phyloP scores from a whole-genome alignment of 2,797 vertebrate genomes.

The Acipenser ruthenus region DNA sequence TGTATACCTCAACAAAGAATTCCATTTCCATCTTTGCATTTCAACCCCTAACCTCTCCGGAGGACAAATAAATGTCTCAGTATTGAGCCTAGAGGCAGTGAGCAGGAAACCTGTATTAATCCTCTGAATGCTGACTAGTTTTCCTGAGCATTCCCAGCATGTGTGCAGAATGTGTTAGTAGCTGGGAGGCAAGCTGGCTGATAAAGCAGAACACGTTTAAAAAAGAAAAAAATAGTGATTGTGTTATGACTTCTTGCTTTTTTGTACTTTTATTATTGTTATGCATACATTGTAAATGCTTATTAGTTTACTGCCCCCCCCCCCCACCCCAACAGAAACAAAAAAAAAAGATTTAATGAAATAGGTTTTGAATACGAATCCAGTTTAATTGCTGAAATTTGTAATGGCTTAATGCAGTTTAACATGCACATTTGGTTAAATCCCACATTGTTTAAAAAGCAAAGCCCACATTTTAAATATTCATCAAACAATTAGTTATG shows the following conservation, averaged over 20 bases:
- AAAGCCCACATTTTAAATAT: no score
- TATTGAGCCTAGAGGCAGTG: conserved; percentile 48
- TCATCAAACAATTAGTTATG: no score
- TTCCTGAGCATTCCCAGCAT: conserved; percentile 56
- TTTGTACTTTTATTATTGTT: not conserved
- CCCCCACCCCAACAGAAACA: no score
- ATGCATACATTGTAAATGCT: not conserved
- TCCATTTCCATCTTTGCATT: conserved; percentile 64
- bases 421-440: no score
- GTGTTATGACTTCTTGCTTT: conserved; percentile 41
- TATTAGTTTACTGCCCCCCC: not conserved
- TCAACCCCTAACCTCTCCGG: conserved; percentile 63
- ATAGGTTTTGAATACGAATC: no score
- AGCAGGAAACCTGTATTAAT: conserved; percentile 58
- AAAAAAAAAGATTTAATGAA: no score
- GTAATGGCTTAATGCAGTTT: no score
- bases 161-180: conserved; percentile 67
- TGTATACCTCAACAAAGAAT: conserved; percentile 39
- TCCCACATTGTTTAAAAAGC: no score
- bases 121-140: conserved; percentile 62
- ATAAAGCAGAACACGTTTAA: conserved; percentile 45
- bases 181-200: conserved; percentile 62
- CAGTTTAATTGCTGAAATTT: no score
- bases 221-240: conserved; percentile 3
- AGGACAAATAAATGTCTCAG: conserved; percentile 63